A percentile compares a stretch with the other conserved stretches of the same genome.
Evolutionary conservation across 2,797 vertebrate genomes (phyloP).

Genomic region (Galagoides demidoff): DNA sequence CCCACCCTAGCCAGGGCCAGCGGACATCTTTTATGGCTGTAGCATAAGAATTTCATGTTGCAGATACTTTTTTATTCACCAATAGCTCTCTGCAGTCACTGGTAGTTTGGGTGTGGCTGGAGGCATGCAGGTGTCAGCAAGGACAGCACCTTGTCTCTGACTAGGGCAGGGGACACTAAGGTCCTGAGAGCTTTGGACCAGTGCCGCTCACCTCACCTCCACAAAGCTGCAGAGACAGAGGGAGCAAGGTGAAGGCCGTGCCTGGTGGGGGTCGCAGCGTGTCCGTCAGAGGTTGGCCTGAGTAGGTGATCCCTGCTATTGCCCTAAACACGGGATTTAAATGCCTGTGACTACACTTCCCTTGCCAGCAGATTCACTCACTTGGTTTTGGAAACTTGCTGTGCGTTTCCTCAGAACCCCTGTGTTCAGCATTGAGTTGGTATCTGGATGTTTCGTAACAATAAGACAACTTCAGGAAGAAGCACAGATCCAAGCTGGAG

Average conservation of each 20-base stretch:
- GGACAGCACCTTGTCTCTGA: background rate
- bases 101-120: background rate
- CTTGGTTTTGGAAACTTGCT: background rate
- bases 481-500: background rate
- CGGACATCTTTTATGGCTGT: background rate
- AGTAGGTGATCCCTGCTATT: background rate
- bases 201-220: background rate
- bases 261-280: too few relatives aligned
- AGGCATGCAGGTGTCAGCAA: background rate
- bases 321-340: background rate
- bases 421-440: background rate
- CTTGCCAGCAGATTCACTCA: background rate
- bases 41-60: background rate
- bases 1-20: background rate
- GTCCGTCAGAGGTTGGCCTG: background rate
- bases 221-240: background rate
- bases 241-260: background rate
- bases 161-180: background rate
- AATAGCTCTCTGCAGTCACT: background rate
- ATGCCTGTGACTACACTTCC: background rate
- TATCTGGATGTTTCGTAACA: background rate
- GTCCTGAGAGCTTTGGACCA: background rate
- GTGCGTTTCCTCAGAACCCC: background rate
- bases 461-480: constrained; percentile 7
- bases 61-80: background rate